A percentile compares a stretch with the other conserved stretches of the same genome.
Conservation (phyloP, 1,140 invertebrate species). For the Oryctes rhinoceros region DNA sequence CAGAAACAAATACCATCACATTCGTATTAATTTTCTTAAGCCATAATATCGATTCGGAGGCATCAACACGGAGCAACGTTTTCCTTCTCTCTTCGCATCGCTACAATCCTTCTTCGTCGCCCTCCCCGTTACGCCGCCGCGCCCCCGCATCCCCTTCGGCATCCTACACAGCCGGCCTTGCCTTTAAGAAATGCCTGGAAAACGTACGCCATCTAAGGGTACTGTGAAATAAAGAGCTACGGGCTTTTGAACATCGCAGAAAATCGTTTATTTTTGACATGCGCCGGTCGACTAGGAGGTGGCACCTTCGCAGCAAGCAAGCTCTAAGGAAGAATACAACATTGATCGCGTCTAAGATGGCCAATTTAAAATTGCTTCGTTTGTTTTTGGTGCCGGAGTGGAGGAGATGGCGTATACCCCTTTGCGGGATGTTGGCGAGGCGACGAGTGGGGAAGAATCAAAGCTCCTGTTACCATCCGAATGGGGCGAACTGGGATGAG, state of each 20-base stretch:
- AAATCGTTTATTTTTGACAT: slow-evolving; percentile 61
- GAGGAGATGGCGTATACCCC: not conserved
- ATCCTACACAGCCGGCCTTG: not conserved
- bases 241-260: slow-evolving; percentile 51
- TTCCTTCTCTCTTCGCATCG: no score
- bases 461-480: no score
- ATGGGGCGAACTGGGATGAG: no score
- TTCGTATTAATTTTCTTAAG: no score
- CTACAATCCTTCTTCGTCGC: no score
- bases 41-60: no score
- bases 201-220: slow-evolving; percentile 52
- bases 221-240: slow-evolving; percentile 15
- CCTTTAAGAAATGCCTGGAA: slow-evolving; percentile 52
- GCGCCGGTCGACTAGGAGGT: slow-evolving; percentile 46
- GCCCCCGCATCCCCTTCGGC: no score
- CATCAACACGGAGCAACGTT: no score
- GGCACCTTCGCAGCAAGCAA: not conserved
- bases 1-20: no score
- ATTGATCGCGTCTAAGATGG: slow-evolving; percentile 35
- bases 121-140: no score
- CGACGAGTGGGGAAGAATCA: not conserved
- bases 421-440: not conserved
- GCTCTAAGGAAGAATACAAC: not conserved
- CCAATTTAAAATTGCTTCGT: slow-evolving; percentile 32
- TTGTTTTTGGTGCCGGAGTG: not conserved